Evolutionary conservation across 2,797 vertebrate species (phyloP), one percentile per base, ranked within the genome.

Genomic region (Cyprinodon diabolis): DNA sequence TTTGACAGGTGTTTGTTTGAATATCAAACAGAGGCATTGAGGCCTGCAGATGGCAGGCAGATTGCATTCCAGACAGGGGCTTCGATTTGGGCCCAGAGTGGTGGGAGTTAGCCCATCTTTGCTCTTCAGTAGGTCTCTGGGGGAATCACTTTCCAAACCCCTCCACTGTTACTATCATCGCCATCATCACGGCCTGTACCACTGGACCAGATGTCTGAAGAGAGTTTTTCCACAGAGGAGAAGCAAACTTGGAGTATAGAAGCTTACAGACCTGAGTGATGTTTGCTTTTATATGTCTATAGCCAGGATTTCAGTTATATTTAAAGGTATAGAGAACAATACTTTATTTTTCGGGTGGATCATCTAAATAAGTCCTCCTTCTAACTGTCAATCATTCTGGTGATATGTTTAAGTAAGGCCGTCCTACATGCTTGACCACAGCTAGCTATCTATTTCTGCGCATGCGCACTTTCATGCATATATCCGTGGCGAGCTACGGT

Each of bases 1-100:
- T 93, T 84, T 92, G 90, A 94, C 91, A 92, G 91, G 92, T 92
- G 92, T 95, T 95, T 94, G 93, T 93, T 93, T 93, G 91, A 94
- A 93, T 92, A 94, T 91, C 90, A 91, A 90, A 91, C 90, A 91
- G 90, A 90, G 77, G 88, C 68, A 57, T 62, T 81, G 90, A 91
- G 84, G 88, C 85, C 90, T 93, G 88, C 95, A 95, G 94, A 94
- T 94, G 91, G 91, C 82, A 80, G 83, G 90, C 94, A 95, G 90
- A 94, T 92, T 93, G 91, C 89, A 89, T 95, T 95, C 92, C 93
- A 92, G 88, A 91, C 90, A 87, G 84, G 74, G 78, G 87, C 91
- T 89, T 91, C 84, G 74, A 89, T 84, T 82, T 84, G 86, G 83
- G 86, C 60, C 82, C 74, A 30, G 68, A 85, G 76, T 77, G 71